Evolutionary conservation across 2,797 vertebrate genomes (phyloP), one percentile per base, ranked within the genome.

Genomic region (Falco novaeseelandiae): DNA sequence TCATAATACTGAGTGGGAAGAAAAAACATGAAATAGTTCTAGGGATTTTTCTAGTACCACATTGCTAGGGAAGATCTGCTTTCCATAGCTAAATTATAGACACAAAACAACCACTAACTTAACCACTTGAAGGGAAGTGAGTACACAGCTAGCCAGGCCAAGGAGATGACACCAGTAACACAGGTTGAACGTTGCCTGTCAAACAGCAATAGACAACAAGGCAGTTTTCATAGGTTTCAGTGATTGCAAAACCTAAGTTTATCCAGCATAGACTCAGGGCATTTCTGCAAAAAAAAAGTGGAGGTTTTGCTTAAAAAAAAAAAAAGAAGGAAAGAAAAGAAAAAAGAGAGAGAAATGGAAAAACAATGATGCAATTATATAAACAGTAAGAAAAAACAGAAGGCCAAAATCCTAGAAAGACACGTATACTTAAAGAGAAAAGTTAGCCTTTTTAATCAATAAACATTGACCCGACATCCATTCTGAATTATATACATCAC

Each of bases 101-200:
- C 78, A 93, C 76, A 88, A 72, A 38, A 19, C 67, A 96, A 95
- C 91, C 93, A 94, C 92, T 42, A 88, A 80, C 58, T 66, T 69
- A 94, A 95, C 96, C 96, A 95, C 93, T 90, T 59, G 91, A 95
- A 96, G 91, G 95, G 94, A 96, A 97, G 87, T 89, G 74, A 96
- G 78, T 38, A 25, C 62, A 44, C 40, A 52, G 77, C 82, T 38
- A 29, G 67, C 17, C 89, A 89, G 65, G 81, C 71, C 70, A 10
- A 26, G 72, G 77, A 40, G 85, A 61, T 51, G 72, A 52, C 83
- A 90, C 29, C 80, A 76, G 66, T 18, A 49, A 20, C 78, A 25
- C 93, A 83, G 92, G 88, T 66, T 82, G 87, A 76, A 40, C 2
- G 0, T 2, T 70, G 89, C 12, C 80, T 91, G 70, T 58, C 54